phyloP scores from a whole-genome alignment of 2,888 invertebrate species.

The Diarsia brunnea region DNA sequence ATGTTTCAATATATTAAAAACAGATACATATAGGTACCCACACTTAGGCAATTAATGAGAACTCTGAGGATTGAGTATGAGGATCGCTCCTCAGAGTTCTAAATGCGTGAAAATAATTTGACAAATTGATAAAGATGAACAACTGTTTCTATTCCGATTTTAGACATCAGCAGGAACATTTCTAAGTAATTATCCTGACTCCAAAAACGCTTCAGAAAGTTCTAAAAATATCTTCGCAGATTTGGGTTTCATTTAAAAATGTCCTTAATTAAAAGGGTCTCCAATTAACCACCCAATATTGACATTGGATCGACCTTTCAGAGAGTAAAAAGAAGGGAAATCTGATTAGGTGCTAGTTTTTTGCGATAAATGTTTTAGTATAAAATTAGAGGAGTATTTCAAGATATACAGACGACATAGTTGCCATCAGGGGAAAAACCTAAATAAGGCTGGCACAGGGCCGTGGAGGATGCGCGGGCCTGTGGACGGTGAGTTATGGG shows the following conservation, averaged over 20 bases:
- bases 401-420: too few species aligned
- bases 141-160: not conserved
- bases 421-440: too few species aligned
- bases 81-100: not conserved
- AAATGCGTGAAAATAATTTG: not conserved
- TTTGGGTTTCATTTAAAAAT: slow-evolving; percentile 24
- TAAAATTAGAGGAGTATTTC: not conserved
- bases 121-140: not conserved
- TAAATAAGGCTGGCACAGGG: too few species aligned
- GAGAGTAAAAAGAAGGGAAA: not conserved
- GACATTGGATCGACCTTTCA: slow-evolving; percentile 17
- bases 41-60: not conserved
- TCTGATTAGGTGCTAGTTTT: not conserved
- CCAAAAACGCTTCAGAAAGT: not conserved
- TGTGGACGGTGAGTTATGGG: too few species aligned
- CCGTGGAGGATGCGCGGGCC: too few species aligned
- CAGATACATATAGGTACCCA: not conserved
- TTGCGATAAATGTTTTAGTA: slow-evolving; percentile 8
- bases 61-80: not conserved
- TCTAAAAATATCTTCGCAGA: not conserved
- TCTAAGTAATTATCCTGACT: slow-evolving; percentile 3
- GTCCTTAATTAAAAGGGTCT: slow-evolving; percentile 23
- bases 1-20: not conserved
- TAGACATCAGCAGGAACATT: not conserved
- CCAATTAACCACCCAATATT: slow-evolving; percentile 37